Base-by-base conservation (phyloP, 2,888 invertebrate genomes). In the Ennomos fuscantarius region DNA sequence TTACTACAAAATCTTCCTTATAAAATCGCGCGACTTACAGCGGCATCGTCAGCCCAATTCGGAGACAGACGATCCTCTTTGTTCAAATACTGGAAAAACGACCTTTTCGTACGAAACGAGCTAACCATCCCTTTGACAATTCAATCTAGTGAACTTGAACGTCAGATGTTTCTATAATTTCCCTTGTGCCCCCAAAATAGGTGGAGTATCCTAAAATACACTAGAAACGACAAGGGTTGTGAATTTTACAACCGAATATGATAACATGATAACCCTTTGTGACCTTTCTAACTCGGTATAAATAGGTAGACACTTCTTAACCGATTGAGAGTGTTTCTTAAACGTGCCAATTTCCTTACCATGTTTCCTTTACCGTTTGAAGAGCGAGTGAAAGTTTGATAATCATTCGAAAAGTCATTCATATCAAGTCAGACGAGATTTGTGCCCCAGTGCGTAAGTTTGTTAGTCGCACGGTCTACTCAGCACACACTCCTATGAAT, bases 111-210 rank as follows among this genome's bases (percentile, higher is more conserved):
- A 24, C 64, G 61, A 58, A 67, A 52, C 40, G 48, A 46, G 50
- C 40, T 46, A 47, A 57, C 37, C 39, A 47, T 40, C 44, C 47
- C 55, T 65, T 65, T 68, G 65, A 59, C 41, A 62, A 60, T 52
- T 11, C 62, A 62, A 63, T 56, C 48, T 68, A 54, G 53, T 68
- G 53, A 60, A 54, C 53, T 61, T 57, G 55, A 61, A 52, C 45
- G 46, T 45, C 46, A 63, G 59, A 57, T 55, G 52, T 50, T 51
- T 41, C 58, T 45, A 50, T 67, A 70, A 75, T 74, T 72, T 72
- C 69, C 69, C 70, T 34, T 52, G 68, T 58, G 74, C 60, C 53
- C 59, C 40, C 39, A 35, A 51, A 31, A 49, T 49, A 45, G 37
- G 35, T 47, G n/a, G 33, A 49, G 49, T 12, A 49, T 41, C 24